Percentiles rank a stretch among this genome's conserved stretches.
Evolutionary conservation across 1,140 invertebrate genomes (phyloP).

Genomic region (Macrobrachium nipponense): DNA sequence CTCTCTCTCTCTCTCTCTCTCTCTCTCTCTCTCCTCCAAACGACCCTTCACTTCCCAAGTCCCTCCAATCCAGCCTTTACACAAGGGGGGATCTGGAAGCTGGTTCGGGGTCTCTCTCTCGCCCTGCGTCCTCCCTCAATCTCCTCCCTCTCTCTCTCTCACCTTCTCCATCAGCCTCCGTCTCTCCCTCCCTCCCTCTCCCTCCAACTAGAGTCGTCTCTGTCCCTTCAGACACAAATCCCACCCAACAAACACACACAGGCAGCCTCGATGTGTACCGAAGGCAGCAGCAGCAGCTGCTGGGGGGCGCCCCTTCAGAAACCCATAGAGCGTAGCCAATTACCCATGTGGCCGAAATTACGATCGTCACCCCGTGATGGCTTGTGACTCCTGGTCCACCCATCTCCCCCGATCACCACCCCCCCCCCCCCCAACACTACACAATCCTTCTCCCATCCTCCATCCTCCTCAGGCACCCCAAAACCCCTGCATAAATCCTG

Average conservation of each 20-base stretch:
- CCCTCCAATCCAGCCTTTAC: not conserved
- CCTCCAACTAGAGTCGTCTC: not conserved
- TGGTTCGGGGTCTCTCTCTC: no score
- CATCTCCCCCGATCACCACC: not conserved
- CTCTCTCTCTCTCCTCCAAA: not conserved
- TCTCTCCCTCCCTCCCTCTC: not conserved
- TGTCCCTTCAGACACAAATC: not conserved
- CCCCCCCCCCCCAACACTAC: not conserved
- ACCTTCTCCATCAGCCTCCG: not conserved
- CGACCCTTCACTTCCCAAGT: not conserved
- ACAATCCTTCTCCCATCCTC: not conserved
- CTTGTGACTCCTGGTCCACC: not conserved
- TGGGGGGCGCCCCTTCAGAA: not conserved
- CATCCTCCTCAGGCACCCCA: not conserved
- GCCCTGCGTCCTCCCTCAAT: not conserved
- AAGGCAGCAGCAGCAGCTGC: no score
- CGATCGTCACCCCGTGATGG: not conserved
- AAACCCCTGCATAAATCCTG: no score
- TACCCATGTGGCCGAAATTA: not conserved
- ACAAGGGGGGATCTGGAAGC: not conserved
- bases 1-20: constrained; percentile 22
- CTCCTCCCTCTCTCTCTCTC: not conserved
- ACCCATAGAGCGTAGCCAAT: not conserved
- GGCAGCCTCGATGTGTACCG: no score
- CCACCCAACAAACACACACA: not conserved